Evolutionary conservation across 2,113 vertebrate species (phyloP).

Genomic region (Gnathonemus echidnorhynchus): DNA sequence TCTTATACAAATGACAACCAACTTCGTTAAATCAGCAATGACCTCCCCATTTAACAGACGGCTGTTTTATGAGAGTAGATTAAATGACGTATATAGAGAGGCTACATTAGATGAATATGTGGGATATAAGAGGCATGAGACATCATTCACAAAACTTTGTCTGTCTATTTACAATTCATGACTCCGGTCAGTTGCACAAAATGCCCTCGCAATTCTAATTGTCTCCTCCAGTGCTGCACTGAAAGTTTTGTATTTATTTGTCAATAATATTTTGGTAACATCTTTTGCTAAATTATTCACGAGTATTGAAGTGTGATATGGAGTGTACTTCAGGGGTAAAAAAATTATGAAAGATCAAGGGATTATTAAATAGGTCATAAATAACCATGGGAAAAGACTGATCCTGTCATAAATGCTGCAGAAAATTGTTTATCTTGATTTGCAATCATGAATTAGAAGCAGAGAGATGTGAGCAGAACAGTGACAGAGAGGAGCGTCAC

Average conservation of each 20-base stretch:
- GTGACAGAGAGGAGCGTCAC: not conserved
- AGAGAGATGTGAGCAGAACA: not conserved
- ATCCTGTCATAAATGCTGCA: not conserved
- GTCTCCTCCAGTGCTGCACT: not conserved
- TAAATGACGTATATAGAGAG: not conserved
- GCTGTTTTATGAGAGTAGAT: not conserved
- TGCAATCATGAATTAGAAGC: not conserved
- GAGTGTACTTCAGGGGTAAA: not conserved
- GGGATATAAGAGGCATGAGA: not conserved
- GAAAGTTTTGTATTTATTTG: not conserved
- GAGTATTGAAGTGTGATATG: not conserved
- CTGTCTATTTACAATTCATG: not conserved
- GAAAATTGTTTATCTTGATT: not conserved
- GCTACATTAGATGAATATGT: not conserved
- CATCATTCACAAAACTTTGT: not conserved
- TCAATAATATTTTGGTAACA: not conserved
- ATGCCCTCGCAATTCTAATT: not conserved
- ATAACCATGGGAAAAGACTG: not conserved
- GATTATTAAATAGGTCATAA: not conserved
- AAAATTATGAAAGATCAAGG: not conserved
- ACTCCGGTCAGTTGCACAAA: not conserved
- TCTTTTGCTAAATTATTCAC: not conserved
- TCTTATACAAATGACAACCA: not conserved
- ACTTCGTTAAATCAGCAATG: not conserved
- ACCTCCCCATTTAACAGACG: not conserved